phyloP scores from a whole-genome alignment of 2,888 invertebrate genomes.

The Eucera pruinosa region DNA sequence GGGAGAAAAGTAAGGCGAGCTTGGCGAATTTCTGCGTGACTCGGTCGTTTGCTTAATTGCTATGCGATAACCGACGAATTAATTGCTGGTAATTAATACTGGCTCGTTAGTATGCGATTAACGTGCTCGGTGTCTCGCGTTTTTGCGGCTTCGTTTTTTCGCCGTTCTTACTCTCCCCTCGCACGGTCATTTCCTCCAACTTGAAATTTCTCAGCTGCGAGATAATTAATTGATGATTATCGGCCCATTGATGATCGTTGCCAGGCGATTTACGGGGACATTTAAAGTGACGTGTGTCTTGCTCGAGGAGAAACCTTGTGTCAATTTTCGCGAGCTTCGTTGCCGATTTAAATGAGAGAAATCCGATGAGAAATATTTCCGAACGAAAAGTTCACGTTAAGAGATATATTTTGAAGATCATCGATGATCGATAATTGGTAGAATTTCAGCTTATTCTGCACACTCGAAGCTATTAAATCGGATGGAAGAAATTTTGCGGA shows the following conservation, averaged over 20 bases:
- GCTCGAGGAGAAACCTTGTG: neutral
- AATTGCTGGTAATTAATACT: conserved; percentile 50
- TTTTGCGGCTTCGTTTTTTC: conserved; percentile 27
- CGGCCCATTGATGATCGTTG: neutral
- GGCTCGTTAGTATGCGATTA: conserved; percentile 48
- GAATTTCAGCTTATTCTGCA: too few relatives aligned
- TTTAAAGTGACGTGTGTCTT: neutral
- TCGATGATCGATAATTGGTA: too few relatives aligned
- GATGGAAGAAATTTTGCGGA: too few relatives aligned
- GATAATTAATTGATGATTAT: conserved; percentile 33
- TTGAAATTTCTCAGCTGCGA: conserved; percentile 13
- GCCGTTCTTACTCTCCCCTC: neutral
- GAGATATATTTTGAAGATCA: too few relatives aligned
- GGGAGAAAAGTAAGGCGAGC: neutral
- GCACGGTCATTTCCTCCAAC: conserved; percentile 11
- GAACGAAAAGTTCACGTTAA: too few relatives aligned
- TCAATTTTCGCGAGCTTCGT: neutral
- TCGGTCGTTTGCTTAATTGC: conserved; percentile 34
- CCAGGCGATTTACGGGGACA: neutral
- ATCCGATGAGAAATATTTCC: too few relatives aligned
- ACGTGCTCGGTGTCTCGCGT: conserved; percentile 13
- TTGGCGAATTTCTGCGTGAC: conserved; percentile 21
- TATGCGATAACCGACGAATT: conserved; percentile 33
- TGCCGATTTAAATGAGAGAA: too few relatives aligned
- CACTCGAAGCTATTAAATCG: too few relatives aligned